Conservation (phyloP, 1,140 invertebrate species). For the Lasioglossum albipes region DNA sequence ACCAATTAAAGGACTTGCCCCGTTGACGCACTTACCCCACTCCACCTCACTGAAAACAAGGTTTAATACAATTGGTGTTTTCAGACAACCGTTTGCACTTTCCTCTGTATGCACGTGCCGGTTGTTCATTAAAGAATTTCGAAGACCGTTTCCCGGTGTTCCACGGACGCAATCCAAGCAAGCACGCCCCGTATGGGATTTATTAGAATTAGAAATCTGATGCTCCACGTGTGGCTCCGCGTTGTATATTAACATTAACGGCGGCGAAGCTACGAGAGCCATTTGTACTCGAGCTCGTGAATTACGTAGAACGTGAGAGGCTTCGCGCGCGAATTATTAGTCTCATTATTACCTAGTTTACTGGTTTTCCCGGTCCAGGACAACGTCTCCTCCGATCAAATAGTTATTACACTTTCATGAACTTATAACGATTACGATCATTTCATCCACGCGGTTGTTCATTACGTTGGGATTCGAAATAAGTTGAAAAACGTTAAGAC, state of each 20-base stretch:
- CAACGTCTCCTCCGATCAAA: constrained; percentile 32
- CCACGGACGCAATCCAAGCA: constrained; percentile 58
- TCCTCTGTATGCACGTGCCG: constrained; percentile 40
- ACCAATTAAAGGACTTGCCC: no score
- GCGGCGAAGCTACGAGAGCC: constrained; percentile 58
- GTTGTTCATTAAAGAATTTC: constrained; percentile 65
- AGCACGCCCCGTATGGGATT: constrained; percentile 65
- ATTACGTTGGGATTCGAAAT: not conserved
- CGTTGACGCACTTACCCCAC: no score
- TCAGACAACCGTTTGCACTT: not conserved
- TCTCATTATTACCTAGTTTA: constrained; percentile 68
- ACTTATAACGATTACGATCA: not conserved
- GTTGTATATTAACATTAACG: constrained; percentile 73
- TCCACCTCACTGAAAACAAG: no score
- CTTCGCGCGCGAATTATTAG: constrained; percentile 69
- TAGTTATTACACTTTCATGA: not conserved
- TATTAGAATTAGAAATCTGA: constrained; percentile 76
- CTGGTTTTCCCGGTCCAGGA: constrained; percentile 25
- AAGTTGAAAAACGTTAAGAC: not conserved
- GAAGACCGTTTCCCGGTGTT: constrained; percentile 52
- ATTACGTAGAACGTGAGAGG: constrained; percentile 74
- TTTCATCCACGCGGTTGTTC: not conserved
- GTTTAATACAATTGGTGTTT: no score
- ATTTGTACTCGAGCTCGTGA: constrained; percentile 70
- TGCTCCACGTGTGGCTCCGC: constrained; percentile 57